Conservation (phyloP, 92 coral and sea anemone genomes). For the Meandrina meandrites region DNA sequence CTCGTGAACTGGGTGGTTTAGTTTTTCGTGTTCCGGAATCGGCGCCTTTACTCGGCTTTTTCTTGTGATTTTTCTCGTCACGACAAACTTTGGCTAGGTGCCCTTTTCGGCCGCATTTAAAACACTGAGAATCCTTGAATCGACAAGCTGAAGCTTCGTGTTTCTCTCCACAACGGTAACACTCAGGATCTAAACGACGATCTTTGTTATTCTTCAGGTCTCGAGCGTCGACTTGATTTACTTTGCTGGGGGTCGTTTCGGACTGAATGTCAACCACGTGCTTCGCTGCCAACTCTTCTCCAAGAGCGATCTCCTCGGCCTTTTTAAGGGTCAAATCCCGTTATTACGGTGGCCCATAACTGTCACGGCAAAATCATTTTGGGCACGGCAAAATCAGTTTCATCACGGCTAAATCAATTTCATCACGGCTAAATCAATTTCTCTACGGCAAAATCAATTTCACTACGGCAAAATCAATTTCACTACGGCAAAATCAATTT, state of each 20-base stretch:
- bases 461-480: no score
- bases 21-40: neutral
- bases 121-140: constrained; percentile 55
- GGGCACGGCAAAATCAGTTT: no score
- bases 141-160: constrained; percentile 51
- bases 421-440: no score
- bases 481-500: no score
- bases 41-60: neutral
- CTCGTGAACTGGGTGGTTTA: neutral
- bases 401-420: no score
- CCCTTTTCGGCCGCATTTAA: constrained; percentile 45
- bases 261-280: constrained; percentile 34
- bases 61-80: neutral
- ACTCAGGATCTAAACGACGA: constrained; percentile 8
- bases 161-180: constrained; percentile 56
- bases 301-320: constrained; percentile 34
- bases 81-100: constrained; percentile 57
- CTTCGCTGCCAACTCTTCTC: constrained; percentile 25
- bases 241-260: constrained; percentile 24
- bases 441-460: no score
- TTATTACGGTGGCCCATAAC: no score
- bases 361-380: no score
- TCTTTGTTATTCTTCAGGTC: neutral
- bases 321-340: constrained; percentile 37
- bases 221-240: neutral